Evolutionary conservation across 2,888 invertebrate genomes (phyloP).

Genomic region (Sussaba pulchella): DNA sequence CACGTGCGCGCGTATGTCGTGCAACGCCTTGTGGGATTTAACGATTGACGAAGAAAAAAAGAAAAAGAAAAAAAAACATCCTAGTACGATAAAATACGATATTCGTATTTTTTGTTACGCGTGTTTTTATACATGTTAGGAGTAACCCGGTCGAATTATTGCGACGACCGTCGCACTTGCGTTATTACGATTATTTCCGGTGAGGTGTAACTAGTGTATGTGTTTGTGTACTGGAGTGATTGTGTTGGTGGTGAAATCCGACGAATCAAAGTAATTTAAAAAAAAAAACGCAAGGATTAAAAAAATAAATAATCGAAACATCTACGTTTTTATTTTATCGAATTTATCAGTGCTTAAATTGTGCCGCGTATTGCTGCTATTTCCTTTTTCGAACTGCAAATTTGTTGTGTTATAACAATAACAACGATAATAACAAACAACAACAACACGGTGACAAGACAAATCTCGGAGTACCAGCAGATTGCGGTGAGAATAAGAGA

Average conservation of each 20-base stretch:
- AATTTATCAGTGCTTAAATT: neutral
- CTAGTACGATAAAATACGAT: neutral
- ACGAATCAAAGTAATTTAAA: too few species aligned
- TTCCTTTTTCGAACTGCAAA: neutral
- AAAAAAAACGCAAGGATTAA: neutral
- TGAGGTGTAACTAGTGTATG: neutral
- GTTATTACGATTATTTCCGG: neutral
- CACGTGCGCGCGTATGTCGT: neutral
- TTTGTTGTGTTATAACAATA: neutral
- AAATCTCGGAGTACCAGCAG: too few species aligned
- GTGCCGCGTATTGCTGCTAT: neutral
- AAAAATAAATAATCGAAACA: neutral
- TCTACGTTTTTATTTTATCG: neutral
- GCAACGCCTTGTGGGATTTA: too few species aligned
- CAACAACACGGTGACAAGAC: too few species aligned
- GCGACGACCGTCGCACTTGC: neutral
- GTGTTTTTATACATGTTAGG: neutral
- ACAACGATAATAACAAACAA: too few species aligned
- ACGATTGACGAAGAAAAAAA: too few species aligned
- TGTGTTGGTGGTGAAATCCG: slow-evolving; percentile 16
- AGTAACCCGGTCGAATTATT: too few species aligned
- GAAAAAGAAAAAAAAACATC: too few species aligned
- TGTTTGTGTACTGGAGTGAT: too few species aligned
- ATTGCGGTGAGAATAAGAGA: too few species aligned
- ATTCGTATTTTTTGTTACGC: neutral